These are phyloP conservation scores for Eleginops maclovinus DNA, from an alignment of 2,113 vertebrate genomes.

Conservation along the genomic window DNA sequence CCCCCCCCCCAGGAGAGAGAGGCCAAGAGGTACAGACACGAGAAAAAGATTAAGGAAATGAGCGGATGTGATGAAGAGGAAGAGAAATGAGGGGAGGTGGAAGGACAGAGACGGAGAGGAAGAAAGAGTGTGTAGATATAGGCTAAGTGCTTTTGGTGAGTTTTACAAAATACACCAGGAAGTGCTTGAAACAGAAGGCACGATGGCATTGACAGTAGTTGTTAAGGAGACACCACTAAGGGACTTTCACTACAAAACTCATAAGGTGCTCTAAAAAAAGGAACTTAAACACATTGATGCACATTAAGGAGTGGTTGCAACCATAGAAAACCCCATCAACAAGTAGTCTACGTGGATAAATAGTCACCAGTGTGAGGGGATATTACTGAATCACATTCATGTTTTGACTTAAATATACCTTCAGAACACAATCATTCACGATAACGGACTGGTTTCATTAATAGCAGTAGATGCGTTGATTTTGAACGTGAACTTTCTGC, in stretches of 20 bases:
- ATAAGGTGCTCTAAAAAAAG: conserved; percentile 83
- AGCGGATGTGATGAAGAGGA: conserved; percentile 25
- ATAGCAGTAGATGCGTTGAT: neutral
- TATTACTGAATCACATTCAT: conserved; percentile 24
- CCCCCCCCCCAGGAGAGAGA: neutral
- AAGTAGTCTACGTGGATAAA: conserved; percentile 49
- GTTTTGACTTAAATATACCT: conserved; percentile 16
- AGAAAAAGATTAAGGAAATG: conserved; percentile 38
- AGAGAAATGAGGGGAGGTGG: neutral
- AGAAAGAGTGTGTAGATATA: conserved; percentile 57
- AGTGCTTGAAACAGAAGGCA: conserved; percentile 89
- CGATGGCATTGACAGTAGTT: conserved; percentile 84
- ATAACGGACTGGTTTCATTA: conserved; percentile 2
- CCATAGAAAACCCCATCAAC: conserved; percentile 60
- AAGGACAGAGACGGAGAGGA: conserved; percentile 29
- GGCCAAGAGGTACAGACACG: conserved; percentile 33
- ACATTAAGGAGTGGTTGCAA: conserved; percentile 72
- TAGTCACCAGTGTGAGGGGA: conserved; percentile 27
- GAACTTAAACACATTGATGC: conserved; percentile 77
- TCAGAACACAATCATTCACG: conserved; percentile 22
- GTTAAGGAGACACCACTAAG: conserved; percentile 83
- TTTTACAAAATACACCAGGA: conserved; percentile 86
- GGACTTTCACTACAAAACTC: conserved; percentile 77
- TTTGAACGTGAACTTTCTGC: conserved; percentile 41
- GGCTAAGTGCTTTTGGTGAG: conserved; percentile 87